Percentiles rank a stretch among this genome's conserved stretches.
Evolutionary conservation across 2,113 vertebrate species (phyloP).

Genomic region (Limnothrissa miodon): DNA sequence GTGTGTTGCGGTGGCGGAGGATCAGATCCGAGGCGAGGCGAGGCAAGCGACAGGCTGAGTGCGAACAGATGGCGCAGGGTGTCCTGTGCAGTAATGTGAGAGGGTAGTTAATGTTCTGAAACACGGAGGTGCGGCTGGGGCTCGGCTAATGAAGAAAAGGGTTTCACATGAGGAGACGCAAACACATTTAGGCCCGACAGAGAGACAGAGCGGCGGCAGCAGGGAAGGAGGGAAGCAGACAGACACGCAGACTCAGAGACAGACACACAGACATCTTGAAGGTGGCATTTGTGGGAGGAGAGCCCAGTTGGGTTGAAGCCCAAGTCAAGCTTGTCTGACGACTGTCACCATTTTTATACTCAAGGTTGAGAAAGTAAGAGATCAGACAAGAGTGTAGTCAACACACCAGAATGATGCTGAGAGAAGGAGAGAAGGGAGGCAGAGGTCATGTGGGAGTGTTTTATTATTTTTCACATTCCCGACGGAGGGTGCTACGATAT

Average conservation of each 20-base stretch:
- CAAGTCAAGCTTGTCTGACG: constrained; percentile 43
- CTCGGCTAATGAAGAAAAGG: constrained; percentile 62
- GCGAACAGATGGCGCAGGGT: constrained; percentile 83
- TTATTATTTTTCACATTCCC: neutral
- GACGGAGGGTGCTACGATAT: neutral
- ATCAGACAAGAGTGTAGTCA: neutral
- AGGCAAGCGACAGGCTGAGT: constrained; percentile 74
- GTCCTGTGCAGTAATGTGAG: constrained; percentile 82
- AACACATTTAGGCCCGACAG: constrained; percentile 29
- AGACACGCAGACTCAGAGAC: neutral
- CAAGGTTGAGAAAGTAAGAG: constrained; percentile 19
- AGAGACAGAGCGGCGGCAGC: constrained; percentile 35
- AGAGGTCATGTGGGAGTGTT: neutral
- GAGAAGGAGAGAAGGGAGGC: neutral
- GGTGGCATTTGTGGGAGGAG: constrained; percentile 28
- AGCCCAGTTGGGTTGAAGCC: constrained; percentile 38
- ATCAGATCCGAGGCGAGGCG: constrained; percentile 33
- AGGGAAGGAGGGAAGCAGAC: constrained; percentile 28
- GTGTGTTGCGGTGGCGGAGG: neutral
- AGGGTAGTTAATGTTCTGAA: constrained; percentile 83
- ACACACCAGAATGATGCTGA: too few species aligned
- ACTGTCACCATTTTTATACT: constrained; percentile 39
- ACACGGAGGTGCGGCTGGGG: constrained; percentile 64
- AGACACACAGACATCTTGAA: constrained; percentile 24
- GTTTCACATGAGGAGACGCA: constrained; percentile 57